These are phyloP conservation scores for Castor canadensis DNA, from an alignment of 2,113 vertebrate species.

Conservation along the genomic window DNA sequence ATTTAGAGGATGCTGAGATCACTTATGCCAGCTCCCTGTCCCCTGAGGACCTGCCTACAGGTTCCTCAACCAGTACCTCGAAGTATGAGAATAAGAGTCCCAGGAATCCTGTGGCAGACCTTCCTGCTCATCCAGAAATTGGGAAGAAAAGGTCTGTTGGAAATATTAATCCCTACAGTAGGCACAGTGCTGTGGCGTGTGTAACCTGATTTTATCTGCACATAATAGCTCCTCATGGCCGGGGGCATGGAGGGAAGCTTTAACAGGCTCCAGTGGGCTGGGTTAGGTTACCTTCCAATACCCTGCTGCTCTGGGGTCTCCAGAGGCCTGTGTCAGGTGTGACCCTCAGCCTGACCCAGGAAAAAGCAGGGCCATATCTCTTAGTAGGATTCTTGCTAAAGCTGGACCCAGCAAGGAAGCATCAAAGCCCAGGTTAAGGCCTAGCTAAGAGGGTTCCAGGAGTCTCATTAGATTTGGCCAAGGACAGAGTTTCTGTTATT, in stretches of 20 bases:
- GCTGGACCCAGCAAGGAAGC: background rate
- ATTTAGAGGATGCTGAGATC: background rate
- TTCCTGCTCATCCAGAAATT: background rate
- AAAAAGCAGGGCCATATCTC: background rate
- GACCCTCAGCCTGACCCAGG: background rate
- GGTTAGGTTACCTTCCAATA: background rate
- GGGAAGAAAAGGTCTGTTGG: background rate
- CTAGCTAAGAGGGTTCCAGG: background rate
- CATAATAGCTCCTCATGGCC: too few relatives aligned
- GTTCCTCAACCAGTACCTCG: background rate
- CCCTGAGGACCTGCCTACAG: background rate
- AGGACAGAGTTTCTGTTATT: background rate
- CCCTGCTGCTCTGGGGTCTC: background rate
- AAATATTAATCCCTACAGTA: background rate
- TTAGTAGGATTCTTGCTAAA: background rate
- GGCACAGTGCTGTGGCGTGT: background rate
- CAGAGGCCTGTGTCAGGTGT: too few relatives aligned
- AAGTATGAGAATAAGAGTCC: background rate
- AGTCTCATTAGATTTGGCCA: background rate
- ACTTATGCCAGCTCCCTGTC: background rate
- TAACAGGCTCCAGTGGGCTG: background rate
- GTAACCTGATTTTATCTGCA: background rate
- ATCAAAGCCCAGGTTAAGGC: background rate
- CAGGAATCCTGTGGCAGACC: background rate
- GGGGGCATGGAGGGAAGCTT: background rate